Base-by-base conservation (phyloP, 2,113 vertebrate genomes). In the Pteropus alecto region DNA sequence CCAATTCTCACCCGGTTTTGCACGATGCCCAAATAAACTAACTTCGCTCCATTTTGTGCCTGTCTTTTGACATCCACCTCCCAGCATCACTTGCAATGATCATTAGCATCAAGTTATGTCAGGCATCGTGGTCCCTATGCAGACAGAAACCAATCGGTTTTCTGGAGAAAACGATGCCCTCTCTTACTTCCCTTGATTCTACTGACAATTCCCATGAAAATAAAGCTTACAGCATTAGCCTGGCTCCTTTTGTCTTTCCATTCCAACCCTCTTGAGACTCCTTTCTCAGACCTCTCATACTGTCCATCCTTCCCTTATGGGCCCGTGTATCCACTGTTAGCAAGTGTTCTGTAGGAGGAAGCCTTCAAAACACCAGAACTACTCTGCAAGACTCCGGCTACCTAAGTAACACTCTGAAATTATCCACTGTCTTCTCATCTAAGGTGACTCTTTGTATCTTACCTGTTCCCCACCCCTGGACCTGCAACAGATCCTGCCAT, bases 231-330 rank as follows among this genome's bases (percentile, higher is more conserved):
- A 3, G 38, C 22, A 16, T 74, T 13, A 22, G 22, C 4, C 67
- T 6, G 6, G 24, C 10, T 71, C 30, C 33, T 78, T 43, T 56
- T 33, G 33, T 30, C 63, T 68, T 63, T 71, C 51, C 11, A 51
- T 6, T 61, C 14, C 30, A 68, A 1, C 41, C 56, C 30, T n/a
- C 43, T 92, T 38, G n/a, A 16, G 7, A 30, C 35, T 90, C 11
- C 71, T 18, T 95, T 63, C 65, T 43, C 28, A 54, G 61, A 58
- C 21, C 33, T 56, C 18, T 8, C 18, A 4, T 7, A 19, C 6
- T 16, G 13, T 48, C 74, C 28, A 8, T 3, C 46, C 10, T 5
- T 4, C 2, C 16, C 14, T 43, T 24, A 0, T 0, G 0, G 41
- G 6, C 60, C 70, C 30, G 12, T 0, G 0, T 3, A 73, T 16